Base-by-base conservation (phyloP, 2,888 invertebrate species). In the Torymus tubicola region DNA sequence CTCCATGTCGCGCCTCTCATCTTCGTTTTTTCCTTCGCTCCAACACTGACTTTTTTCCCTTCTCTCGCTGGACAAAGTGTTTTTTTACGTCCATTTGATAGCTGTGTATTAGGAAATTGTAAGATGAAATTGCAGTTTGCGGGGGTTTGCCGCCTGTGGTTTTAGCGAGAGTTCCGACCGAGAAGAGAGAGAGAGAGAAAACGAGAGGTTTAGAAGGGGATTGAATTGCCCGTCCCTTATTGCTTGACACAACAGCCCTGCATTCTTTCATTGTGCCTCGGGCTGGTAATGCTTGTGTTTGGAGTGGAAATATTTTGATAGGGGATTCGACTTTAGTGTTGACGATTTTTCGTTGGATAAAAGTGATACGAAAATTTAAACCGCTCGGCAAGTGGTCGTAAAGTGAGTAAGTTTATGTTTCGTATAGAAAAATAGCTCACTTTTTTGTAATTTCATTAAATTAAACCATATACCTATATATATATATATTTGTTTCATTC, bases 71-170 rank as follows among this genome's bases (percentile, higher is more conserved):
- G 52, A 58, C 42, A 13, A 50, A 50, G 21, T 21, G 70, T 53
- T 76, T 50, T 24, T 67, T 13, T 53, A 31, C 42, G 57, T n/a
- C 24, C 16, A 53, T 72, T 71, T 52, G 14, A 61, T 61, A 53
- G 73, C 31, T 42, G 53, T 24, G 55, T 63, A 73, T 78, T 72
- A 73, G 67, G 55, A 53, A 65, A 69, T 69, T 73, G 69, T 31
- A 16, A 65, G 57, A 55, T 18, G 53, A 72, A 68, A 72, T 42
- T 61, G 61, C 14, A 72, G 75, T 64, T 79, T 31, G 31, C 31
- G 31, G 16, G 55, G 4, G 55, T 24, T 24, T 55, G 55, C 16
- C 2, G 31, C 31, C 31, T 31, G 31, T 31, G 31, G 21, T 53
- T 13, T 5, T n/a, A 31, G 52, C 12, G 70, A 42, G n/a, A 61